Conservation (phyloP, 1,140 invertebrate genomes). For the Drepana arcuata region DNA sequence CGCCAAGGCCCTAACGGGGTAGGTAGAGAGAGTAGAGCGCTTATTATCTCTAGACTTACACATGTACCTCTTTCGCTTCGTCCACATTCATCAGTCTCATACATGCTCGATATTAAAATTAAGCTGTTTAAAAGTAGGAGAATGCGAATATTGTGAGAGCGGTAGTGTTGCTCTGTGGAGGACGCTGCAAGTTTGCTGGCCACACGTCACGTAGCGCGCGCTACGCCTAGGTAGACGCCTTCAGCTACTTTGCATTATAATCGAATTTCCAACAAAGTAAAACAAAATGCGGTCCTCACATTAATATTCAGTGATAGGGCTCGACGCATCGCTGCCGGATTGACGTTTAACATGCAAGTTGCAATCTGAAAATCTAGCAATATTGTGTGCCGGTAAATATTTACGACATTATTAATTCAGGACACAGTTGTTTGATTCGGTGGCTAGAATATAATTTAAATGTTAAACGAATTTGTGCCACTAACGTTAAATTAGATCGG, state of each 20-base stretch:
- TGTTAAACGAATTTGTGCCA: constrained; percentile 62
- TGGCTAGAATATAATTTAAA: constrained; percentile 63
- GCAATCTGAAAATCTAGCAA: constrained; percentile 67
- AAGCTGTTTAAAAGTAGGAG: too few species aligned
- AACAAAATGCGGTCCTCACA: constrained; percentile 62
- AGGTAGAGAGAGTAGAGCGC: too few species aligned
- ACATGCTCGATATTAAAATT: constrained; percentile 1
- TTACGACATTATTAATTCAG: constrained; percentile 62
- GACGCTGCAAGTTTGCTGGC: too few species aligned
- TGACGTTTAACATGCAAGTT: constrained; percentile 70
- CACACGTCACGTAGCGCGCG: too few species aligned
- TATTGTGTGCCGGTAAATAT: constrained; percentile 62
- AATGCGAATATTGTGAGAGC: too few species aligned
- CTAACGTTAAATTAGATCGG: constrained; percentile 51
- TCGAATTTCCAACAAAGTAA: constrained; percentile 66
- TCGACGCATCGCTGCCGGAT: constrained; percentile 56
- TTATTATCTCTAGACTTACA: too few species aligned
- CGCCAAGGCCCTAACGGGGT: too few species aligned
- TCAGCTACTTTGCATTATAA: constrained; percentile 67
- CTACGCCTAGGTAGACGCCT: constrained; percentile 20
- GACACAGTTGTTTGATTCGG: constrained; percentile 56
- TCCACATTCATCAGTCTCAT: too few species aligned
- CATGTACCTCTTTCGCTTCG: too few species aligned
- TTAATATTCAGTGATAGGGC: constrained; percentile 69
- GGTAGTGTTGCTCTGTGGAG: too few species aligned